Conservation (phyloP, 2,888 invertebrate genomes). For the Ceriagrion tenellum region DNA sequence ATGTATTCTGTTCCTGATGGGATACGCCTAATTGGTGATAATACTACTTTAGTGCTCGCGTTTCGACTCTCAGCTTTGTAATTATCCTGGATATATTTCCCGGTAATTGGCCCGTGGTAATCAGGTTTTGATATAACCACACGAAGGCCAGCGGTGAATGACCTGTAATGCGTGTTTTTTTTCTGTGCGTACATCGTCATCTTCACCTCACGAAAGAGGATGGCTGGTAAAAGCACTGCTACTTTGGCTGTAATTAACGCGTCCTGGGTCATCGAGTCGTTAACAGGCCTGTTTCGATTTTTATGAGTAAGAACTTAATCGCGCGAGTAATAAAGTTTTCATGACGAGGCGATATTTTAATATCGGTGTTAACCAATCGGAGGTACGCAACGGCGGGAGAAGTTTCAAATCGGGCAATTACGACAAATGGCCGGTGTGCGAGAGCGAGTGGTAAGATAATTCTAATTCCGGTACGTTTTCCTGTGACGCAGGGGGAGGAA, state of each 20-base stretch:
- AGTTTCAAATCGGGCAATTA: not conserved
- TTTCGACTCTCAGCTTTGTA: too few relatives aligned
- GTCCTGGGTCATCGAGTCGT: not conserved
- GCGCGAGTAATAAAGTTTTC: not conserved
- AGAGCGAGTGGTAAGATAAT: not conserved
- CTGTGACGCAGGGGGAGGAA: not conserved
- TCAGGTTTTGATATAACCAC: too few relatives aligned
- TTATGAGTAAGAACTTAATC: not conserved
- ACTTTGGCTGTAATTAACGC: not conserved
- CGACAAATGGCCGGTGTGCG: not conserved
- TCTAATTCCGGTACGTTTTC: not conserved
- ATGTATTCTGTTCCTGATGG: too few relatives aligned
- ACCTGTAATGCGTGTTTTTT: not conserved
- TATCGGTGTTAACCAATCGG: not conserved
- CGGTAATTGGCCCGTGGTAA: too few relatives aligned
- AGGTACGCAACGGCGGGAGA: not conserved
- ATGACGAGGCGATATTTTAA: not conserved
- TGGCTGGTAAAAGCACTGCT: not conserved
- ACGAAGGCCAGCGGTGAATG: too few relatives aligned
- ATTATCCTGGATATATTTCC: too few relatives aligned
- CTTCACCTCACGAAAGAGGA: not conserved
- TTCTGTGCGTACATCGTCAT: not conserved
- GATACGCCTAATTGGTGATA: too few relatives aligned
- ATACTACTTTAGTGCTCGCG: too few relatives aligned
- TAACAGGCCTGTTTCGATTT: not conserved